These are phyloP conservation scores for Eudasyphora cyanicolor DNA, from an alignment of 2,888 invertebrate species.

Conservation along the genomic window DNA sequence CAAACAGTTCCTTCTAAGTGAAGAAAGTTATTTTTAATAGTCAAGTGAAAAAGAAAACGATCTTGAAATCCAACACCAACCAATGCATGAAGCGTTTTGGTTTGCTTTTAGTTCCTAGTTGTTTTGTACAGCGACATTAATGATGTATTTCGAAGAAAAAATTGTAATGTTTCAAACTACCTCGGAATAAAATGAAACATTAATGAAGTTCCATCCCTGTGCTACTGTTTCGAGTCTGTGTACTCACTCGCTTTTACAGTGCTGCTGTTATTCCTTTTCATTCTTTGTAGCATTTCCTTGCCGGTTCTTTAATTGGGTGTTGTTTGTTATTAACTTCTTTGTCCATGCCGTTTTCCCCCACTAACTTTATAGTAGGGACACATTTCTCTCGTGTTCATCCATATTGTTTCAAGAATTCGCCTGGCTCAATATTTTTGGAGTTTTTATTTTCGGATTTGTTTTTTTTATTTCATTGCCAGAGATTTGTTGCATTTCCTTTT, in stretches of 20 bases:
- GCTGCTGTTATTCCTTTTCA: not conserved
- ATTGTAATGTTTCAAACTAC: too few relatives aligned
- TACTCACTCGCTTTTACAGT: not conserved
- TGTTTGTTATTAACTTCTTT: slow-evolving; percentile 19
- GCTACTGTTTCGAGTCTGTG: not conserved
- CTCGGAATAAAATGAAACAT: too few relatives aligned
- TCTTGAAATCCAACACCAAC: too few relatives aligned
- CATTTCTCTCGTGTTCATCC: not conserved
- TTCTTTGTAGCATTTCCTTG: not conserved
- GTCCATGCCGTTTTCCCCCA: not conserved
- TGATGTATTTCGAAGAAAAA: too few relatives aligned
- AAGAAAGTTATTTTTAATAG: too few relatives aligned
- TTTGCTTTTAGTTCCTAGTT: too few relatives aligned
- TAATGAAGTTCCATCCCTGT: not conserved
- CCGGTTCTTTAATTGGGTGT: not conserved
- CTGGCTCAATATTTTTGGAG: not conserved
- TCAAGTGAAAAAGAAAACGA: too few relatives aligned
- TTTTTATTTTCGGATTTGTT: not conserved
- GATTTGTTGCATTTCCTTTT: slow-evolving; percentile 3
- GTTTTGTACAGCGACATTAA: too few relatives aligned
- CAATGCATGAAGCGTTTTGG: too few relatives aligned
- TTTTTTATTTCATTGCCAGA: not conserved
- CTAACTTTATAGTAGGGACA: not conserved
- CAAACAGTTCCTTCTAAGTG: too few relatives aligned
- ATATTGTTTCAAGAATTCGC: not conserved